Evolutionary conservation across 2,113 vertebrate species (phyloP).

Genomic region (Vidua chalybeata): DNA sequence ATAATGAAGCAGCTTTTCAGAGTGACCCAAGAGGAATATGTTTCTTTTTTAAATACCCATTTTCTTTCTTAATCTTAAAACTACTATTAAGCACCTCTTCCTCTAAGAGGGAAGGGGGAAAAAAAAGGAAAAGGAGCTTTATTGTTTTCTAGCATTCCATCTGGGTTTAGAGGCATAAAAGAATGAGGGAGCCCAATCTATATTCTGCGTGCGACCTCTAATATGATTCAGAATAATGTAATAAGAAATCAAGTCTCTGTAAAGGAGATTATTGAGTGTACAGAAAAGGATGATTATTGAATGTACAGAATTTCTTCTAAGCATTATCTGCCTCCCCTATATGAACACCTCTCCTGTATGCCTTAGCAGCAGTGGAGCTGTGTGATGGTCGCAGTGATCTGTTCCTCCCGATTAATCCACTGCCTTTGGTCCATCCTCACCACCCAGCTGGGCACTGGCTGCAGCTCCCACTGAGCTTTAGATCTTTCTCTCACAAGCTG

Average conservation of each 20-base stretch:
- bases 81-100: background rate
- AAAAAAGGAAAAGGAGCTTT: background rate
- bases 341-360: background rate
- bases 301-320: background rate
- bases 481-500: background rate
- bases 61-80: slow-evolving; percentile 29
- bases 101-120: rapidly evolving
- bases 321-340: background rate
- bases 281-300: background rate
- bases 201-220: background rate
- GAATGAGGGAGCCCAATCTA: background rate
- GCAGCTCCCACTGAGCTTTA: background rate
- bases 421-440: background rate
- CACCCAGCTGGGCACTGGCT: background rate
- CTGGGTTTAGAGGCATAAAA: background rate
- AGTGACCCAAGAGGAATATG: slow-evolving; percentile 38
- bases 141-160: background rate
- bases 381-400: background rate
- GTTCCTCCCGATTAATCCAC: rapidly evolving
- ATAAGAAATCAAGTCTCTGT: slow-evolving; percentile 7
- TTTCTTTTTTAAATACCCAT: slow-evolving; percentile 43
- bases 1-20: slow-evolving; percentile 22
- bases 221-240: background rate
- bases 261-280: background rate
- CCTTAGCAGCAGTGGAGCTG: background rate